Percentiles rank a stretch among this genome's conserved stretches.
phyloP scores from a whole-genome alignment of 64 coral and sea anemone species.

The Hydrozoanthus tunicans region DNA sequence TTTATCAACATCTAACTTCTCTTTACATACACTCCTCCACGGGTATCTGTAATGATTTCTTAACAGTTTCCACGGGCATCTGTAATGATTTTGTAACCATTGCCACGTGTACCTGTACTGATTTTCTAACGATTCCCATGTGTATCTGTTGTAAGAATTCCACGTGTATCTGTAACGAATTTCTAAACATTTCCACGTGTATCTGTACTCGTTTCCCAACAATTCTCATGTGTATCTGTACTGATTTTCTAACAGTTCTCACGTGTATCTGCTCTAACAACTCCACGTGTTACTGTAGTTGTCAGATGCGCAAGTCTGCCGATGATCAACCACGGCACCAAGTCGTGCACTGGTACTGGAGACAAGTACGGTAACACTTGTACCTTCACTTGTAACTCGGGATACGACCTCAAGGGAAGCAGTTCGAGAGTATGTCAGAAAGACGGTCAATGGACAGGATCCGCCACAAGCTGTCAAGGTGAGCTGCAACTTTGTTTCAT shows the following conservation, averaged over 20 bases:
- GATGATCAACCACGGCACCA: conserved; percentile 34
- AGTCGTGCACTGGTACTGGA: conserved; percentile 22
- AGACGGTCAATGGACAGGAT: conserved; percentile 66
- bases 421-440: conserved; percentile 72
- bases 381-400: conserved; percentile 58
- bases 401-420: conserved; percentile 71
- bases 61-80: too few species aligned
- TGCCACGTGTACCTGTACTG: too few species aligned
- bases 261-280: neutral
- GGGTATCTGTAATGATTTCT: too few species aligned
- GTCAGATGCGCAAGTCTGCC: conserved; percentile 28
- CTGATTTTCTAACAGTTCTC: neutral
- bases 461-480: conserved; percentile 55
- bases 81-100: too few species aligned
- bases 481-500: neutral
- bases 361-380: conserved; percentile 47
- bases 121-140: too few species aligned
- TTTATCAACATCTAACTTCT: too few species aligned
- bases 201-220: neutral
- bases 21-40: too few species aligned
- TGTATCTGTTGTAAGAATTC: too few species aligned
- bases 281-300: neutral
- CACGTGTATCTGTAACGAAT: too few species aligned
- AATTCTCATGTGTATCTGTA: neutral
- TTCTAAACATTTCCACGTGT: too few species aligned